Base-by-base conservation (phyloP, 2,113 vertebrate genomes). In the Ceyx cyanopectus region DNA sequence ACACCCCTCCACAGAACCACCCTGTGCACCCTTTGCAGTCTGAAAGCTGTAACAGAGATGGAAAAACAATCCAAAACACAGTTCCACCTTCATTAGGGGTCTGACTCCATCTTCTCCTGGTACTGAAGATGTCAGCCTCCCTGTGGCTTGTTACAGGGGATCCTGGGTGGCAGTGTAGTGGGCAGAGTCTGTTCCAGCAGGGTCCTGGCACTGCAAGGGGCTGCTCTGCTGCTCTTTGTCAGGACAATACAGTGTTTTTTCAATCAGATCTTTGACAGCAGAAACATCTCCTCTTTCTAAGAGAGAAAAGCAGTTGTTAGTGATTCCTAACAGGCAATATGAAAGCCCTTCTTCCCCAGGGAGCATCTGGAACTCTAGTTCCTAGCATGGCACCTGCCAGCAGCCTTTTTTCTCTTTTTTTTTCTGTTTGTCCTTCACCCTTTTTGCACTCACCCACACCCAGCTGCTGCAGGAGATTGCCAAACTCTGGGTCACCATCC, bases 191-290 rank as follows among this genome's bases (percentile, higher is more conserved):
- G 70, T 46, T 92, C 69, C 96, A 94, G 65, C 91, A 91, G 67
- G 61, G 66, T 66, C 94, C 86, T 57, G 75, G 24, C 45, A 57
- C 54, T 79, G 61, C 0, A 32, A 51, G 13, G 85, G 16, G 50
- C 48, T 76, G 46, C 74, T 85, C 43, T 45, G 93, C 18, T 92
- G 77, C 15, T 92, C 66, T 19, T 94, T 62, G 29, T 97, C 96
- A 13, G 97, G 97, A 61, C 93, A 97, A 94, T 99, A 99, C 43
- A 99, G 98, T 7, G 98, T 96, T 85, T 98, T 96, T 61, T 98
- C 97, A 86, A 99, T 98, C 91, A 99, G 90, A 6, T 97, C 82
- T 70, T 81, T 98, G 57, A 98, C 95, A 12, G 98, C 97, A 40
- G 96, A 95, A 30, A 97, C 74, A 18, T 99, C 97, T 0, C 89